Base-by-base conservation (phyloP, 2,888 invertebrate species). In the Rambutsinella grinnellia region DNA sequence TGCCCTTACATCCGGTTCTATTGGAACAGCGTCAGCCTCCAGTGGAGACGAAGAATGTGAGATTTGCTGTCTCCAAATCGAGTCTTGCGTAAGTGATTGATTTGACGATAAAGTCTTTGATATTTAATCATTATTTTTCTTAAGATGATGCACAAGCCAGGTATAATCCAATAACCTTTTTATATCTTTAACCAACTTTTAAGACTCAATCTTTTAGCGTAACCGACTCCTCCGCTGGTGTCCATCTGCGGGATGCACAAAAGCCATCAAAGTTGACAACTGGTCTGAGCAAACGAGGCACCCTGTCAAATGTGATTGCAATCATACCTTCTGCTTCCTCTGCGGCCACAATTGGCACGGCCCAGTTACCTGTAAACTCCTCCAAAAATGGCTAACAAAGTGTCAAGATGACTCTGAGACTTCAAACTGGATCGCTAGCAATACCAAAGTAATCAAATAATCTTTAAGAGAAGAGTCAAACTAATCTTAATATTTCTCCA, bases 131-230 rank as follows among this genome's bases (percentile, higher is more conserved):
- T 60, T 27, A 15, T 60, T 21, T 62, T 5, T 88, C 89, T 23
- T 86, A 81, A 95, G 95, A 90, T 93, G 89, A 96, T 97, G 96
- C 95, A 96, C 72, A 96, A 96, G 97, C 98, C 88, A 97, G 97
- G 89, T 99, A 97, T 89, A 97, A 99, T 81, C 96, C 97, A 91
- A 96, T 96, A 56, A 88, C 99, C 84, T 96, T 97, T 87, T 99
- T 99, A 88, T 96, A 96, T 75, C 99, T 6, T 5, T 56, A 19
- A 19, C 13, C 24, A n/a, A 8, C 23, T 56, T 56, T 10, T 3
- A 23, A 19, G 3, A 56, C 24, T 26, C 51, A 6, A 54, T 19
- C 24, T 58, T 44, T 60, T 17, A 47, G 57, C 5, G 95, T 88
- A 98, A 99, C 89, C 92, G 95, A 84, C 89, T 97, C 85, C 89